Conservation (phyloP, 2,113 vertebrate species). For the Calidris pugnax region DNA sequence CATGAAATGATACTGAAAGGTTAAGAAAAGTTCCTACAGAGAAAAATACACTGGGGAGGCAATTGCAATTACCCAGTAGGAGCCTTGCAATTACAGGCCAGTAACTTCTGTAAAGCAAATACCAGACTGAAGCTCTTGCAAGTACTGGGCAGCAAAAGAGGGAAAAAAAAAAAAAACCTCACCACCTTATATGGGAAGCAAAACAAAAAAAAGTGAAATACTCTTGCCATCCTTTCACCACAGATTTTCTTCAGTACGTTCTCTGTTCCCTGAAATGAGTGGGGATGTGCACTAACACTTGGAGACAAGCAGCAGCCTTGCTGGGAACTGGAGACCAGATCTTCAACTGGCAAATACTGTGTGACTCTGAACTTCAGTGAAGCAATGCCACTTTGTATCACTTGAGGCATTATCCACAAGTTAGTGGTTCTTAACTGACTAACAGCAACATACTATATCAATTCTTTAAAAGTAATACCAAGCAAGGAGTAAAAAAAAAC, state of each 20-base stretch:
- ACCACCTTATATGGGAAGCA: not conserved
- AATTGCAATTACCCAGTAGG: not conserved
- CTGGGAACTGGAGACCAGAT: not conserved
- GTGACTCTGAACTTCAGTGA: not conserved
- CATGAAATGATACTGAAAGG: constrained; percentile 8
- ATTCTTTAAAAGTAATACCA: not conserved
- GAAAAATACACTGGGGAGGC: not conserved
- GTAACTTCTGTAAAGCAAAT: not conserved
- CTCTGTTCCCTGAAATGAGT: not conserved
- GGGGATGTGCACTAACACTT: not conserved
- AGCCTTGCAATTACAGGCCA: not conserved
- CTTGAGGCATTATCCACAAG: not conserved
- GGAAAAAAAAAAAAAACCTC: not conserved
- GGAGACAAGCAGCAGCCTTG: not conserved
- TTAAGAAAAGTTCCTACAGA: not conserved
- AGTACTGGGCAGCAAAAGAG: not conserved
- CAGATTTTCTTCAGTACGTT: not conserved
- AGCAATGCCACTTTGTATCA: not conserved
- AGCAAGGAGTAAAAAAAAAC: not conserved
- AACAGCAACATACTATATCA: not conserved
- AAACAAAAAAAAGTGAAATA: not conserved
- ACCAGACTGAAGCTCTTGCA: not conserved
- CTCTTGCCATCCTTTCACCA: not conserved
- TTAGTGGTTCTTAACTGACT: not conserved
- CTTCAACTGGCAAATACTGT: fast-evolving